Base-by-base conservation (phyloP, 1,140 invertebrate species). In the Formica selysi region DNA sequence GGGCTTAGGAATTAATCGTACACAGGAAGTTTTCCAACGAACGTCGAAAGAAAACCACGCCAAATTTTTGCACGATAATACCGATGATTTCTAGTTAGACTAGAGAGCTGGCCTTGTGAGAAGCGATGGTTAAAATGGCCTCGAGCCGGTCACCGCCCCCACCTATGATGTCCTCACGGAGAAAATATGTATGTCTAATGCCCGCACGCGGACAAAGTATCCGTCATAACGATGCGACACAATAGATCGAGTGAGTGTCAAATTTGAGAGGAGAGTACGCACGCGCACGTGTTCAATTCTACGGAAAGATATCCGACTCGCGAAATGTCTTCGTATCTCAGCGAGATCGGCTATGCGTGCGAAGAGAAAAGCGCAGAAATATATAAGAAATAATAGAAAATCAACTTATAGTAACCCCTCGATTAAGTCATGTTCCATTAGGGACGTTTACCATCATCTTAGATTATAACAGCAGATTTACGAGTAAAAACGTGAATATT, bases 101-200 rank as follows among this genome's bases (percentile, higher is more conserved):
- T 57, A 26, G 26, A 71, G 59, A 57, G 22, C 26, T 36, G 38
- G 38, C 13, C 62, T 74, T 83, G 36, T 26, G 51, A 81, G 44
- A 81, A 36, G 79, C 79, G 38, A 83, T 32, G n/a, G 19, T 62
- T 48, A 57, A 73, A 74, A 61, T 54, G 70, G 29, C 79, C 79
- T 83, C 79, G 79, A 83, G 54, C 2, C 79, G 79, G 79, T 83
- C 79, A 83, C 68, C 79, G 79, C 57, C 57, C 79, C 13, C 54
- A 22, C 26, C 5, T 68, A 38, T 36, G 68, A 83, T 83, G 79
- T 54, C 54, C 79, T 83, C 79, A 74, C 79, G 54, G 3, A 57
- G 26, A 83, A 83, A 83, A 54, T 83, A 83, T 80, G 64, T 70
- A 83, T 80, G 64, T 70, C 65, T 80, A 83, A 83, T 83, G 68